phyloP scores from a whole-genome alignment of 2,888 invertebrate genomes.

The Chironomus riparius region DNA sequence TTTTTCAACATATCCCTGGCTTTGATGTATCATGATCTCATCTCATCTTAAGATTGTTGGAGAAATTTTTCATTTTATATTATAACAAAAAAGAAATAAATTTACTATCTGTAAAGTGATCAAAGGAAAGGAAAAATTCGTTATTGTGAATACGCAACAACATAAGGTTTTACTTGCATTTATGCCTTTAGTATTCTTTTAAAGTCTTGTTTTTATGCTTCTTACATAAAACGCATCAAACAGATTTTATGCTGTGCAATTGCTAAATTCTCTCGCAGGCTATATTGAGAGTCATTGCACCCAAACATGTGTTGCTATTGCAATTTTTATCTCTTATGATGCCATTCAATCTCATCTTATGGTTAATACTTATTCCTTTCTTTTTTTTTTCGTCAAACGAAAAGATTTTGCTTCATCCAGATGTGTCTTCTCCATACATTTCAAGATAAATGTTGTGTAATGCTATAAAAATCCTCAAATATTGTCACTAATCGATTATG shows the following conservation, averaged over 20 bases:
- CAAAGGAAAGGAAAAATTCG: not conserved
- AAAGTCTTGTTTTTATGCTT: not conserved
- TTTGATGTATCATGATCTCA: not conserved
- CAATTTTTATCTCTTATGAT: not conserved
- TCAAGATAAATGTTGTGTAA: too few species aligned
- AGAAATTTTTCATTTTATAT: not conserved
- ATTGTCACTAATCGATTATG: constrained; percentile 24
- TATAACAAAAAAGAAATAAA: too few species aligned
- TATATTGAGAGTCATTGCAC: constrained; percentile 22
- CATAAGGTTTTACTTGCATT: constrained; percentile 16
- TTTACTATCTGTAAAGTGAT: constrained; percentile 25
- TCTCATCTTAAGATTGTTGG: not conserved
- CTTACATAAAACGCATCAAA: constrained; percentile 17
- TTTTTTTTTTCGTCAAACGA: too few species aligned
- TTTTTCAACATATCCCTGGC: constrained; percentile 1
- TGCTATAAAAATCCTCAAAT: too few species aligned
- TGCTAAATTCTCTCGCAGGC: constrained; percentile 11
- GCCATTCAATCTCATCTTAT: not conserved
- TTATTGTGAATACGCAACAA: constrained; percentile 4
- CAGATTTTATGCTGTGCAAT: constrained; percentile 14
- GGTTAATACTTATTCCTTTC: too few species aligned
- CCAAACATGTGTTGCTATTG: constrained; percentile 13
- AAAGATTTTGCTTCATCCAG: not conserved
- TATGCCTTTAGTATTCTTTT: not conserved
- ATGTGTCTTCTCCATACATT: not conserved